Base-by-base conservation (phyloP, 2,113 vertebrate genomes). In the Zingel zingel region DNA sequence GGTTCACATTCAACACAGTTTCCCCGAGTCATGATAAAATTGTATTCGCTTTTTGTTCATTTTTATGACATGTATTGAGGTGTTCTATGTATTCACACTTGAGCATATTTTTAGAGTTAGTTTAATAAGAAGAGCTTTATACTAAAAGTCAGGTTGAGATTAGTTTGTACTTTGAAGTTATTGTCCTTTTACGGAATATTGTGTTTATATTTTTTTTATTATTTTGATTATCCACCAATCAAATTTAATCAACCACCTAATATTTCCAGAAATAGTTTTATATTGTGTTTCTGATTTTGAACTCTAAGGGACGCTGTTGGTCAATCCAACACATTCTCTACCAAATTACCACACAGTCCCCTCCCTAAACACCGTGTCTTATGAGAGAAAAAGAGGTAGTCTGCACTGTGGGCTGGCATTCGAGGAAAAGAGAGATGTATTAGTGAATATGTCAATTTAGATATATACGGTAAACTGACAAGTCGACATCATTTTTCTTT, bases 261-360 rank as follows among this genome's bases (percentile, higher is more conserved):
- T 21, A 53, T 43, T 14, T 47, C 12, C 13, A 21, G 50, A 16
- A 11, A 16, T 47, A 2, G 6, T 18, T 27, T 0, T 14, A 0
- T n/a, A 56, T 23, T 14, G 11, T 25, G 6, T 81, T 64, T 23
- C 19, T 6, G 13, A 1, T 13, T 59, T 77, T 75, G 6, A 48
- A 88, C 87, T 87, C 74, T 86, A 74, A 92, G 88, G 18, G 87
- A 89, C 89, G 91, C 91, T 89, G 86, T 91, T 88, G 89, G 68
- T 63, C 66, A 84, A 81, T 65, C 7, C 8, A 83, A 53, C 19
- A 43, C 7, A 18, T 47, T 33, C 2, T 63, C 2, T 23, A 0
- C 6, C 43, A 21, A 12, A 13, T 43, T 43, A 23, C 13, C 18
- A 3, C 39, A 33, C 30, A 67, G 48, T 77, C 39, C 73, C 79